Base-by-base conservation (phyloP, 1,140 invertebrate genomes). In the Drosophila nannoptera region DNA sequence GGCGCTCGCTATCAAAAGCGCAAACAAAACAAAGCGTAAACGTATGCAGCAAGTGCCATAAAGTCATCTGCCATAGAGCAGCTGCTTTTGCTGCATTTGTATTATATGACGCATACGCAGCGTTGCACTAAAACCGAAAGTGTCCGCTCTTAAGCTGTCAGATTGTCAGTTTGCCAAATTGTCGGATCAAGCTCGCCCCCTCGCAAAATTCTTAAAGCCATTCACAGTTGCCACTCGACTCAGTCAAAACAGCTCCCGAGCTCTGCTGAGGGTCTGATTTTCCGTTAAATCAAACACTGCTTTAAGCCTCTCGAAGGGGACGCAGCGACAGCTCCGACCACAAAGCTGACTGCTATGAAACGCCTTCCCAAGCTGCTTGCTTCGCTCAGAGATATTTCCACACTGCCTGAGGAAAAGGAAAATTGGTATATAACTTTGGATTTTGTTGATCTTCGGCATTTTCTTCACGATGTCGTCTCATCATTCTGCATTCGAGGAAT, bases 51-150 rank as follows among this genome's bases (percentile, higher is more conserved):
- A 83, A 82, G 78, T 83, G 75, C 72, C 48, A 16, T 73, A 52
- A 53, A 56, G 43, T 58, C 35, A 75, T 75, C 49, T 43, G 58
- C 55, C 65, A 22, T 3, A 78, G 65, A 16, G 42, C 67, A 77
- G 61, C 69, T 66, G 66, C 74, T 60, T 48, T 35, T 43, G 16
- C 16, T 46, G 42, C 59, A 58, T 48, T 66, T n/a, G 50, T 53
- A 32, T 64, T 80, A 84, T 78, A 83, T 83, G 75, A 83, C 61
- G 60, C 69, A 84, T 78, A 84, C 80, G 73, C 78, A 69, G 56
- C 75, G 80, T 68, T 84, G 76, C 73, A 61, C 62, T 45, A 72
- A 45, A 66, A 12, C 42, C 54, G 43, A 45, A 75, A 70, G 61
- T 75, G 55, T 64, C 53, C 58, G 55, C 54, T 35, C 9, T 58